Conservation (phyloP, 2,113 vertebrate species). For the Macquaria australasica region DNA sequence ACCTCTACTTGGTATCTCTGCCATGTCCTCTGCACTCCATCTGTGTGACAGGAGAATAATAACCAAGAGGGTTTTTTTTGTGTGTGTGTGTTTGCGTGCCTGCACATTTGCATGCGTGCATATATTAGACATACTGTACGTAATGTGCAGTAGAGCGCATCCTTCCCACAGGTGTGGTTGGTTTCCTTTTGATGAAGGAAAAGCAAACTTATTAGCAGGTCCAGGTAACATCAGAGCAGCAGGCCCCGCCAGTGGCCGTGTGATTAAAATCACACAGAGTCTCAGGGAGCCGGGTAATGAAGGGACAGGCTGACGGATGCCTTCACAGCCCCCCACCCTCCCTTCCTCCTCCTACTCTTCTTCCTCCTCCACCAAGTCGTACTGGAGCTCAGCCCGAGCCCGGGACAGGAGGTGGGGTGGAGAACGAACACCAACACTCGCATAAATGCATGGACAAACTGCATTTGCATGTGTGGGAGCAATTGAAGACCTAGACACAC, state of each 20-base stretch:
- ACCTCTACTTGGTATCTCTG: background rate
- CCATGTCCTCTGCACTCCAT: background rate
- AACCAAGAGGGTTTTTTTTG: background rate
- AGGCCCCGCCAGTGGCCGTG: slow-evolving; percentile 59
- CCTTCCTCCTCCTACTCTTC: slow-evolving; percentile 7
- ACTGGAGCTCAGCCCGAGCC: slow-evolving; percentile 67
- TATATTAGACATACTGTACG: slow-evolving; percentile 29
- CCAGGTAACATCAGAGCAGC: slow-evolving; percentile 69
- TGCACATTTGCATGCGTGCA: slow-evolving; percentile 27
- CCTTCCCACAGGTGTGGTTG: slow-evolving; percentile 62
- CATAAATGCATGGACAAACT: slow-evolving; percentile 34
- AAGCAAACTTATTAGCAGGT: slow-evolving; percentile 74
- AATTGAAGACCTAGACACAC: background rate
- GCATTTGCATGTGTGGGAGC: slow-evolving; percentile 35
- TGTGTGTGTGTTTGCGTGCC: background rate
- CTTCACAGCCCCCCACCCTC: slow-evolving; percentile 43
- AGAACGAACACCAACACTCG: slow-evolving; percentile 46
- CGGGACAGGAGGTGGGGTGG: slow-evolving; percentile 72
- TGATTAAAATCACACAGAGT: slow-evolving; percentile 70
- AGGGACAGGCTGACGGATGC: slow-evolving; percentile 62
- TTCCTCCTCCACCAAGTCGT: slow-evolving; percentile 31
- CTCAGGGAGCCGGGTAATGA: slow-evolving; percentile 63
- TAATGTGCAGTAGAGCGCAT: slow-evolving; percentile 45
- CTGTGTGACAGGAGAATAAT: background rate
- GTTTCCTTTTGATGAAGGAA: slow-evolving; percentile 71